Percentiles rank a stretch among this genome's conserved stretches.
Conservation (phyloP, 2,113 vertebrate species). For the Toxostoma redivivum region DNA sequence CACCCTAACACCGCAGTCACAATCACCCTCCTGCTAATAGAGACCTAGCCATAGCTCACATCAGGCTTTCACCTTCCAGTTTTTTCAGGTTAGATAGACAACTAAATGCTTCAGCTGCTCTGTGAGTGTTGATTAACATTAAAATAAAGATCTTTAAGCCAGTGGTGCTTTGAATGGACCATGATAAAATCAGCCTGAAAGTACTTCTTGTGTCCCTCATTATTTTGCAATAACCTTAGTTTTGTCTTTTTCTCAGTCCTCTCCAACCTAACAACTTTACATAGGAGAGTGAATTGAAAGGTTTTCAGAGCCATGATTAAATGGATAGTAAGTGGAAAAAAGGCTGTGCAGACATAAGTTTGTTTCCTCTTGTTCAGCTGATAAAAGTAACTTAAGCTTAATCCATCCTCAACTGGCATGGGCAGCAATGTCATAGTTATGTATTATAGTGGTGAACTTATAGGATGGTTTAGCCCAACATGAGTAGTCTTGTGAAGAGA, state of each 20-base stretch:
- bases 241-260: not conserved
- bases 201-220: not conserved
- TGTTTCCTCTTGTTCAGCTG: not conserved
- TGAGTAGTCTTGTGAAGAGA: not conserved
- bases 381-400: not conserved
- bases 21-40: not conserved
- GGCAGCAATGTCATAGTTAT: not conserved
- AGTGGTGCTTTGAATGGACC: not conserved
- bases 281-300: not conserved
- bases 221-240: not conserved
- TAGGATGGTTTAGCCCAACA: not conserved
- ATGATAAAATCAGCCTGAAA: not conserved
- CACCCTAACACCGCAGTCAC: too few relatives aligned
- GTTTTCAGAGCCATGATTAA: not conserved
- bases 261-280: not conserved
- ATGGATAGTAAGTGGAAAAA: not conserved
- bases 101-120: not conserved
- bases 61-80: not conserved
- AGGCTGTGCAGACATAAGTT: not conserved
- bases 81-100: not conserved
- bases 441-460: not conserved
- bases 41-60: not conserved
- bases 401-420: not conserved
- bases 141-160: not conserved
- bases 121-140: not conserved